A percentile compares a stretch with the other conserved stretches of the same genome.
phyloP scores from a whole-genome alignment of 1,140 invertebrate genomes.

The Psilanteris sp. region DNA sequence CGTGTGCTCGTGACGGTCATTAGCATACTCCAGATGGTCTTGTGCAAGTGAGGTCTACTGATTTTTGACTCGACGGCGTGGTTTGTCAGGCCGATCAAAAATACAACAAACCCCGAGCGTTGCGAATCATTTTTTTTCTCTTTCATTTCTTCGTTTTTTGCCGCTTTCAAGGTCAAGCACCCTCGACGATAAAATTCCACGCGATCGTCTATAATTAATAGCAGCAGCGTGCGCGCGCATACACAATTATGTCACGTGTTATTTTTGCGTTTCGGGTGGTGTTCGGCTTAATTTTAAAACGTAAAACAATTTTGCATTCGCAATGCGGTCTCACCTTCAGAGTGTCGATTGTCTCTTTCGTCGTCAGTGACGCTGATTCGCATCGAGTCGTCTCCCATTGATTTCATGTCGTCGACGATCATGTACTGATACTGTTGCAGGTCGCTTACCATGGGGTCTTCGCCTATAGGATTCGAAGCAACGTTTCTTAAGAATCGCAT shows the following conservation, averaged over 20 bases:
- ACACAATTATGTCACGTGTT: too few species aligned
- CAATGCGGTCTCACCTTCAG: slow-evolving; percentile 74
- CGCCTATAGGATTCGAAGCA: slow-evolving; percentile 81
- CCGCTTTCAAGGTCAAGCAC: too few species aligned
- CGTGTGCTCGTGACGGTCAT: slow-evolving; percentile 7
- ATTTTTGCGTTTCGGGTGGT: too few species aligned
- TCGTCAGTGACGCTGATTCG: slow-evolving; percentile 87
- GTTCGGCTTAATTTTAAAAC: too few species aligned
- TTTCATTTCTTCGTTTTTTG: too few species aligned
- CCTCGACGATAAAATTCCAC: too few species aligned
- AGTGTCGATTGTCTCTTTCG: slow-evolving; percentile 81
- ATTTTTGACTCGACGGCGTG: too few species aligned
- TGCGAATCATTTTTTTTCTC: too few species aligned
- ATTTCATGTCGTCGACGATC: slow-evolving; percentile 91
- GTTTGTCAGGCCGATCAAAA: background rate
- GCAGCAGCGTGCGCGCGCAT: too few species aligned
- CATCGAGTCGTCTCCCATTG: slow-evolving; percentile 88
- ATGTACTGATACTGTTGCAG: slow-evolving; percentile 93
- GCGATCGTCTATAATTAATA: too few species aligned
- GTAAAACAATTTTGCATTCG: slow-evolving; percentile 11
- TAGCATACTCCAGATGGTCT: slow-evolving; percentile 1
- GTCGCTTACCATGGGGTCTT: slow-evolving; percentile 88
- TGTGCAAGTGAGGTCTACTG: slow-evolving; percentile 16
- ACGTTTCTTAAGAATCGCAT: slow-evolving; percentile 12
- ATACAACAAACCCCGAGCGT: too few species aligned